A percentile compares a stretch with the other conserved stretches of the same genome.
These are phyloP conservation scores for Sebastes elongatus DNA, from an alignment of 2,797 vertebrate genomes.

Conservation along the genomic window DNA sequence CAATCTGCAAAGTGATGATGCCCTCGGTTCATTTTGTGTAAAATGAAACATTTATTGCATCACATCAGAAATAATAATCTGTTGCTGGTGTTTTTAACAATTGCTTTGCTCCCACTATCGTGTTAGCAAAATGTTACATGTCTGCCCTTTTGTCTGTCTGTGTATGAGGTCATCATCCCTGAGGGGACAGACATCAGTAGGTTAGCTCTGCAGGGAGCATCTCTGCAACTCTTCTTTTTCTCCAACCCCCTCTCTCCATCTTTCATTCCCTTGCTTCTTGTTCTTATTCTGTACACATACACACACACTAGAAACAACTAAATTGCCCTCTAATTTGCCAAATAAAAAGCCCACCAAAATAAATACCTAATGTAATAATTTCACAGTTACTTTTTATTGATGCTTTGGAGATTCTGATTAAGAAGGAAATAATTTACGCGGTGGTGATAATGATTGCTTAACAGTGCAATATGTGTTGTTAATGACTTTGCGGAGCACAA, in stretches of 20 bases:
- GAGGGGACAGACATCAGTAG: background rate
- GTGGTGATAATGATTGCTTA: no score
- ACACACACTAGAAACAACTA: background rate
- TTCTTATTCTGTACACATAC: background rate
- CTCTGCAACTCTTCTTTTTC: background rate
- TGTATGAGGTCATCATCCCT: background rate
- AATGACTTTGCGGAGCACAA: background rate
- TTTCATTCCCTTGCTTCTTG: background rate
- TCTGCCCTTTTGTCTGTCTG: background rate
- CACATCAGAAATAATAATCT: background rate
- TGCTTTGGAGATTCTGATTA: no score
- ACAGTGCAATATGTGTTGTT: background rate
- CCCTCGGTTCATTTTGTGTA: background rate
- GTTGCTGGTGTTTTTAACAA: background rate
- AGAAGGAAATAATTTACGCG: no score
- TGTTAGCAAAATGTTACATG: background rate
- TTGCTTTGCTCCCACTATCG: background rate
- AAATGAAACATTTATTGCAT: background rate
- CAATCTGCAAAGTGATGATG: background rate
- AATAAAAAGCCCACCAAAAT: background rate
- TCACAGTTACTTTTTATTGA: background rate
- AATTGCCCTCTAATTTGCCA: background rate
- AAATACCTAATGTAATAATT: background rate
- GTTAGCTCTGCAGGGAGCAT: background rate
- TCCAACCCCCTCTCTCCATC: background rate